These are phyloP conservation scores for Otolemur crassicaudatus DNA, from an alignment of 2,797 vertebrate genomes.

Conservation along the genomic window DNA sequence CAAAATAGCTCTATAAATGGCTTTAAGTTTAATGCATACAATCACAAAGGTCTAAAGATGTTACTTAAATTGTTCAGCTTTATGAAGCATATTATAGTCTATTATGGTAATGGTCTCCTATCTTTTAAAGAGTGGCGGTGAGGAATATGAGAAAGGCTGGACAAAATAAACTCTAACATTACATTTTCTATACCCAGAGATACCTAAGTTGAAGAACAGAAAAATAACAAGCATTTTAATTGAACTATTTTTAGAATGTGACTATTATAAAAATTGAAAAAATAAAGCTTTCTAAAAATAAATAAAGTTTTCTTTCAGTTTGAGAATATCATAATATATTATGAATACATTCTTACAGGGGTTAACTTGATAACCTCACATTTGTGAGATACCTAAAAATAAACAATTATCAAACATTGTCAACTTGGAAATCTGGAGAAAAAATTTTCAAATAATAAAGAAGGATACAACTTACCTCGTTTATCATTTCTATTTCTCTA, in stretches of 20 bases:
- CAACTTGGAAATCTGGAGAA: background rate
- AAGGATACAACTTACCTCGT: constrained; percentile 91
- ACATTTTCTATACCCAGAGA: background rate
- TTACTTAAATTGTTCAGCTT: constrained; percentile 14
- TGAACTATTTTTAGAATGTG: constrained; percentile 13
- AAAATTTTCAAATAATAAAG: background rate
- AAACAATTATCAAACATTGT: background rate
- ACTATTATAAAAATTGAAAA: constrained; percentile 35
- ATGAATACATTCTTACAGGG: background rate
- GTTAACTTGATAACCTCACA: background rate
- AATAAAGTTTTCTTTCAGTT: background rate
- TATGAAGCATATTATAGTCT: background rate
- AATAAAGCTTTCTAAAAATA: background rate
- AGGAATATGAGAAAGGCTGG: background rate
- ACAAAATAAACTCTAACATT: background rate
- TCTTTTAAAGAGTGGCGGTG: background rate
- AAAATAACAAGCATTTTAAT: background rate
- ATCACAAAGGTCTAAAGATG: constrained; percentile 1
- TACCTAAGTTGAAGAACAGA: constrained; percentile 8
- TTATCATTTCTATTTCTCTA: constrained; percentile 99
- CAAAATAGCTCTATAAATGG: background rate
- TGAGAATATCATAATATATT: background rate
- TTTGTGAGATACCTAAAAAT: background rate
- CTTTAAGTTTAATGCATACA: constrained; percentile 14
- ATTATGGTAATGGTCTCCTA: background rate